phyloP scores from a whole-genome alignment of 2,797 vertebrate genomes.

The Serranus cabrilla region DNA sequence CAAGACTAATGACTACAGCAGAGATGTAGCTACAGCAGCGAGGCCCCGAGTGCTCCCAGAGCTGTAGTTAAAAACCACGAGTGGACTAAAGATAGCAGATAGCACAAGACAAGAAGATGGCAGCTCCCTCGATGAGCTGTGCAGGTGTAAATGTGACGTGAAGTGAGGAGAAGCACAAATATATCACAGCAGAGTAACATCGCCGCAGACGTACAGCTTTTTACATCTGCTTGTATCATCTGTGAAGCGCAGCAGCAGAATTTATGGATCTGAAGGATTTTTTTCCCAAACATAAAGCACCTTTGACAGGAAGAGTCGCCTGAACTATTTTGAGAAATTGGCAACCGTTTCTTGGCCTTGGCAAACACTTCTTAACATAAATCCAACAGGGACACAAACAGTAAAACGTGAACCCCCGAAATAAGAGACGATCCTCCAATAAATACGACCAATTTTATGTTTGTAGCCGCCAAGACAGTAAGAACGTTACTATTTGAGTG shows the following conservation, averaged over 20 bases:
- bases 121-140: not conserved
- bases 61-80: conserved; percentile 63
- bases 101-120: conserved; percentile 27
- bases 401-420: too few species aligned
- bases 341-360: too few species aligned
- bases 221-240: not conserved
- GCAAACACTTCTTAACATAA: too few species aligned
- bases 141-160: conserved; percentile 32
- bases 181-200: not conserved
- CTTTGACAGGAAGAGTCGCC: not conserved
- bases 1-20: conserved; percentile 74
- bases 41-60: conserved; percentile 61
- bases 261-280: not conserved
- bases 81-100: conserved; percentile 58
- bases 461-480: too few species aligned
- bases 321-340: too few species aligned
- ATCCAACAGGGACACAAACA: too few species aligned
- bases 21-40: conserved; percentile 52
- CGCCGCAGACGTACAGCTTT: not conserved
- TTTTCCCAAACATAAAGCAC: not conserved
- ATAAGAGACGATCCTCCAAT: too few species aligned
- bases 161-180: conserved; percentile 14
- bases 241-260: conserved; percentile 7
- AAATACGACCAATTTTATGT: too few species aligned
- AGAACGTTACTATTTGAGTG: too few species aligned